Evolutionary conservation across 2,113 vertebrate species (phyloP).

Genomic region (Prionailurus bengalensis): DNA sequence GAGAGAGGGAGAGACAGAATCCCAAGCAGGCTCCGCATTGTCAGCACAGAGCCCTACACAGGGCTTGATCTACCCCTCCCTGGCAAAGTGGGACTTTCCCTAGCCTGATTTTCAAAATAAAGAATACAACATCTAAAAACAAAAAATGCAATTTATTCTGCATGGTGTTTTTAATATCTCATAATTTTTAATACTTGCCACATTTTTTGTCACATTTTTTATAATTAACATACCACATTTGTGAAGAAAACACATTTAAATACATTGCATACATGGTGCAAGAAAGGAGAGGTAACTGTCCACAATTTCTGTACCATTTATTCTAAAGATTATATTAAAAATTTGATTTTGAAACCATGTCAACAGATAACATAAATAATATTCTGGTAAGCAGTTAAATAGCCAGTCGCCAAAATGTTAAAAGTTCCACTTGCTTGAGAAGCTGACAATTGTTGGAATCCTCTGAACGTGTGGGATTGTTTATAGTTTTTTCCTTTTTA

Average conservation of each 20-base stretch:
- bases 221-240: not conserved
- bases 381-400: not conserved
- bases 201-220: conserved; percentile 46
- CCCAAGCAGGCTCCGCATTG: too few species aligned
- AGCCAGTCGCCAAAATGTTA: not conserved
- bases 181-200: not conserved
- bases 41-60: too few species aligned
- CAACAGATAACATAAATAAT: not conserved
- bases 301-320: not conserved
- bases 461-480: not conserved
- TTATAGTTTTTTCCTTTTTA: conserved; percentile 76
- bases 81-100: not conserved
- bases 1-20: too few species aligned
- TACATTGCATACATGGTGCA: not conserved
- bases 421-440: conserved; percentile 25
- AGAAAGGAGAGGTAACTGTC: not conserved
- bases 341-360: not conserved
- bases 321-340: conserved; percentile 18
- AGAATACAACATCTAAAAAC: not conserved
- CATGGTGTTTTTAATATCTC: not conserved
- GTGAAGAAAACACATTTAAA: conserved; percentile 24
- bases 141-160: not conserved
- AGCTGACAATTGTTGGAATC: not conserved
- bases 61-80: too few species aligned
- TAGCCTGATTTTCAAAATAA: conserved; percentile 22